Evolutionary conservation across 1,140 invertebrate species (phyloP).

Genomic region (Cydia fagiglandana): DNA sequence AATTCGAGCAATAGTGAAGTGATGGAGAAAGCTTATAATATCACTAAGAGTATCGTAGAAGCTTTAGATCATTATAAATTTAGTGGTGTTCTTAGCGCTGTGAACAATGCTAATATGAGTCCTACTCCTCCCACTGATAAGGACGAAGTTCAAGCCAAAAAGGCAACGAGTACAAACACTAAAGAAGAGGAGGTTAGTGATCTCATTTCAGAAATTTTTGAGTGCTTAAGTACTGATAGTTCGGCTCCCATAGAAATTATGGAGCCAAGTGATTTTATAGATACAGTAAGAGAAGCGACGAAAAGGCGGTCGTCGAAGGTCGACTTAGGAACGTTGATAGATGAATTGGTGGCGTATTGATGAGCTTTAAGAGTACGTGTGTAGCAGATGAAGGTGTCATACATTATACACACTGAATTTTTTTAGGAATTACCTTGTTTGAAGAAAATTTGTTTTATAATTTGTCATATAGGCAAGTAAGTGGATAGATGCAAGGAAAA

Average conservation of each 20-base stretch:
- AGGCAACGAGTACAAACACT: background rate
- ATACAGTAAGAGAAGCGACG: conserved; percentile 71
- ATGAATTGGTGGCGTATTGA: background rate
- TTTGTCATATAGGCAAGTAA: no score
- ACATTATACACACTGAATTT: no score
- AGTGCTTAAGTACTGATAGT: background rate
- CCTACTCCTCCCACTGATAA: background rate
- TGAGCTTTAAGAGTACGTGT: no score
- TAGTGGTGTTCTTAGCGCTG: conserved; percentile 48
- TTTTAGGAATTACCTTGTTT: no score
- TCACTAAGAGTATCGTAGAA: conserved; percentile 77
- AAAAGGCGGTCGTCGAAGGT: conserved; percentile 74
- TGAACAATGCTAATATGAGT: background rate
- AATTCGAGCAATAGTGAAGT: conserved; percentile 84
- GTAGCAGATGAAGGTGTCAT: no score
- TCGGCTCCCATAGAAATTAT: conserved; percentile 62
- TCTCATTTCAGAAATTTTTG: conserved; percentile 36
- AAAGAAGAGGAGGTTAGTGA: background rate
- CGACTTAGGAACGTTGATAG: conserved; percentile 7
- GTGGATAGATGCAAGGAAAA: no score
- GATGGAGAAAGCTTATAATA: conserved; percentile 78
- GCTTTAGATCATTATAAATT: conserved; percentile 80
- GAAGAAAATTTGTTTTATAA: no score
- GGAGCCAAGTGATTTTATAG: conserved; percentile 80
- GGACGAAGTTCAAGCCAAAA: background rate